Evolutionary conservation across 2,797 vertebrate species (phyloP), one percentile per base, ranked within the genome.

Genomic region (Hydrophis major): DNA sequence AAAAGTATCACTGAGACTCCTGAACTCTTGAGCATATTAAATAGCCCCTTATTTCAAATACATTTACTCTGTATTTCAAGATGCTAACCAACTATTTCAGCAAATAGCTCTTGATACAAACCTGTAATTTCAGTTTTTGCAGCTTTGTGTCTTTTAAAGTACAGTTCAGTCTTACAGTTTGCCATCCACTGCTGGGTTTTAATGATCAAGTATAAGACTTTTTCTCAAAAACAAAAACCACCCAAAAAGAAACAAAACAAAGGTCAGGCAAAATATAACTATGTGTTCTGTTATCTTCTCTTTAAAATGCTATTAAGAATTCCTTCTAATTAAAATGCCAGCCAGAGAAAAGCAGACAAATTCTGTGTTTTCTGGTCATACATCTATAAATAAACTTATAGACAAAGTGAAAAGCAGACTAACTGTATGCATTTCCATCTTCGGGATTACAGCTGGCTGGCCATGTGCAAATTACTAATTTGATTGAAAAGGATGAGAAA

Each of bases 51-150:
- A 8, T 13, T 90, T 6, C 18, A 47, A 47, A 83, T 83, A 47
- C 86, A 91, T 95, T 93, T 78, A 59, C 56, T 91, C 13, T 47
- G 78, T n/a, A 16, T 93, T 20, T 59, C 55, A 88, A 83, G 37
- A 83, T 57, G 93, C 88, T 61, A 13, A 87, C n/a, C n/a, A 89
- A 90, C 5, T 12, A 28, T 28, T 56, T 89, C 89, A 93, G 89
- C 0, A 11, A 93, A 93, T n/a, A 89, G 63, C 5, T 74, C 86
- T 92, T 42, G 83, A 20, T 1, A 32, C 63, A 95, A 93, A 91
- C 27, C 56, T 66, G 37, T 47, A 66, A 86, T 94, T 95, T 94
- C 93, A 93, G 60, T 94, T 95, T 92, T 78, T 42, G 0, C 4
- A 22, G n/a, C 86, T 93, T 90, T 92, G 63, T 94, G 37, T 47